Conservation (phyloP, 2,888 invertebrate species). For the Apamea monoglypha region DNA sequence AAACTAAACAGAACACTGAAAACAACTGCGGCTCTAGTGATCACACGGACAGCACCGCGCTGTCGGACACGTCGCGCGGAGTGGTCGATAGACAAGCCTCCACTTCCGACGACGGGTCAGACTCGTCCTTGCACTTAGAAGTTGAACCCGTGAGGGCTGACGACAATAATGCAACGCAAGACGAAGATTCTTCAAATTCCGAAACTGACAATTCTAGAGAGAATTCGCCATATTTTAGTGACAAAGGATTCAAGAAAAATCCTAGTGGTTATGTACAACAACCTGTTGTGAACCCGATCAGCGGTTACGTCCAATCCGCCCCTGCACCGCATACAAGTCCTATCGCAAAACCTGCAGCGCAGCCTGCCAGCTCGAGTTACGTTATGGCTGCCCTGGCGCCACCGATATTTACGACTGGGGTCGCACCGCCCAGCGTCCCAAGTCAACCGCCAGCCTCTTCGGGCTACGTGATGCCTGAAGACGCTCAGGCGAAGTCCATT, state of each 20-base stretch:
- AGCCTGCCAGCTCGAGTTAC: conserved; percentile 84
- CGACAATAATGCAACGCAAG: conserved; percentile 71
- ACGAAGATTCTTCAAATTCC: conserved; percentile 76
- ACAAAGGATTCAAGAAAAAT: conserved; percentile 81
- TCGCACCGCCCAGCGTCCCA: conserved; percentile 71
- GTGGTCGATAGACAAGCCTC: conserved; percentile 83
- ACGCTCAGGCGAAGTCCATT: conserved; percentile 80
- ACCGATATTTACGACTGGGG: conserved; percentile 83
- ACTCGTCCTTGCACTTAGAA: conserved; percentile 84
- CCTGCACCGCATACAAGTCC: conserved; percentile 72
- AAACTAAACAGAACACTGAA: conserved; percentile 81
- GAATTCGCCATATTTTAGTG: conserved; percentile 80
- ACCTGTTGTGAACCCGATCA: conserved; percentile 72
- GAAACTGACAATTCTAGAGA: conserved; percentile 79
- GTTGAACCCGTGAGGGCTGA: conserved; percentile 76
- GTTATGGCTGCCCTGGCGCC: conserved; percentile 86
- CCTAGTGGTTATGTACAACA: conserved; percentile 82
- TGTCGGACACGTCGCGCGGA: conserved; percentile 84
- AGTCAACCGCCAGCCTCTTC: conserved; percentile 77
- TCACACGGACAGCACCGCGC: conserved; percentile 86
- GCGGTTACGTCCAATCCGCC: conserved; percentile 80
- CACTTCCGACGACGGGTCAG: conserved; percentile 84
- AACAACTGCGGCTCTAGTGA: conserved; percentile 85
- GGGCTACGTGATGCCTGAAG: conserved; percentile 85
- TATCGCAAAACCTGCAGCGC: conserved; percentile 67